These are phyloP conservation scores for Acanthacorydalis orientalis DNA, from an alignment of 2,888 invertebrate genomes.

Conservation along the genomic window DNA sequence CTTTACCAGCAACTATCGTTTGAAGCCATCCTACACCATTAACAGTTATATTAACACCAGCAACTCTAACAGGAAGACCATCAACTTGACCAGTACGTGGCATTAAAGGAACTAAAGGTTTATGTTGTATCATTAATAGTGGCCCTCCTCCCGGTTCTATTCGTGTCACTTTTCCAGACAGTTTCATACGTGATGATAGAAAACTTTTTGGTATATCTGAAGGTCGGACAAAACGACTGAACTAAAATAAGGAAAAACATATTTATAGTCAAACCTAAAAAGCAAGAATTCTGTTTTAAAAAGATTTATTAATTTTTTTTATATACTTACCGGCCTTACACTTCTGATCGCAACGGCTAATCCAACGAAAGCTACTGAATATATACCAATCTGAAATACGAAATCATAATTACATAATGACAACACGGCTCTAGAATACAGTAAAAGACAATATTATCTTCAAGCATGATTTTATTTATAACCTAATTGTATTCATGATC, in stretches of 20 bases:
- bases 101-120: constrained; percentile 21
- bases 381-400: constrained; percentile 29
- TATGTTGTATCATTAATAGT: constrained; percentile 25
- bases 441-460: background rate
- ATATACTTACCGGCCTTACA: constrained; percentile 32
- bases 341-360: constrained; percentile 29
- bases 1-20: constrained; percentile 22
- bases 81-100: constrained; percentile 16
- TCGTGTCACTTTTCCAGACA: constrained; percentile 23
- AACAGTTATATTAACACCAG: constrained; percentile 28
- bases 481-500: constrained; percentile 5
- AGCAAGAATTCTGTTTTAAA: background rate
- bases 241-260: constrained; percentile 16
- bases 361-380: constrained; percentile 32
- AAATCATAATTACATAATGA: constrained; percentile 2
- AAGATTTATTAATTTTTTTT: background rate
- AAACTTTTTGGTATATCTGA: constrained; percentile 25
- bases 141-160: constrained; percentile 23
- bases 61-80: constrained; percentile 31
- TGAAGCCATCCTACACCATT: constrained; percentile 31
- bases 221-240: constrained; percentile 24
- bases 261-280: background rate
- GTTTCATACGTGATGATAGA: constrained; percentile 20
- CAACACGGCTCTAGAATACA: background rate
- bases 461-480: constrained; percentile 6